phyloP scores from a whole-genome alignment of 2,888 invertebrate species.

The Shargacucullia verbasci region DNA sequence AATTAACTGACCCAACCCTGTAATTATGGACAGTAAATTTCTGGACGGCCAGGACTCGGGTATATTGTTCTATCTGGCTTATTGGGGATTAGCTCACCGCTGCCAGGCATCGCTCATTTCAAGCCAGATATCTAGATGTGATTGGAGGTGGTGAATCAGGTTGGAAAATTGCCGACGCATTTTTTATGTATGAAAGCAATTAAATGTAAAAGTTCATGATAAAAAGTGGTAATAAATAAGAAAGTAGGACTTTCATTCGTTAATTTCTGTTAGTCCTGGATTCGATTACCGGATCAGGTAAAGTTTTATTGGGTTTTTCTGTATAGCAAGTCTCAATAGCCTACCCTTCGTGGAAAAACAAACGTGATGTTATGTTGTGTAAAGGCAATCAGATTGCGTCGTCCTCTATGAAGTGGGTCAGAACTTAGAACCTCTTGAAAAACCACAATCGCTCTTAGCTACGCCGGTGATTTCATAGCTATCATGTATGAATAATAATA shows the following conservation, averaged over 20 bases:
- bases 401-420: not conserved
- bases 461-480: slow-evolving; percentile 39
- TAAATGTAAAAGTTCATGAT: not conserved
- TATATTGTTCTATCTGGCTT: slow-evolving; percentile 86
- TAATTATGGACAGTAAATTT: slow-evolving; percentile 96
- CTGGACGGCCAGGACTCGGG: slow-evolving; percentile 89
- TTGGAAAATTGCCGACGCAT: slow-evolving; percentile 16
- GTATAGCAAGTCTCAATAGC: too few relatives aligned
- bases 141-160: slow-evolving; percentile 36
- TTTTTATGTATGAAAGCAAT: slow-evolving; percentile 10
- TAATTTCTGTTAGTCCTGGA: too few relatives aligned
- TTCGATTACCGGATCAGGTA: too few relatives aligned
- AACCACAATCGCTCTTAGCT: not conserved
- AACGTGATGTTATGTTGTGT: too few relatives aligned
- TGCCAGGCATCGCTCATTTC: slow-evolving; percentile 60
- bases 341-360: too few relatives aligned
- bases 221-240: not conserved
- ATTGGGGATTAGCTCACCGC: slow-evolving; percentile 78
- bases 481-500: slow-evolving; percentile 50
- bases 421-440: not conserved
- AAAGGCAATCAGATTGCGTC: too few relatives aligned
- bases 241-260: too few relatives aligned
- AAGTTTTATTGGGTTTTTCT: too few relatives aligned
- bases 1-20: slow-evolving; percentile 95
- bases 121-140: slow-evolving; percentile 53